These are phyloP conservation scores for Caenorhabditis auriculariae DNA, from an alignment of 2,888 invertebrate species.

Conservation along the genomic window DNA sequence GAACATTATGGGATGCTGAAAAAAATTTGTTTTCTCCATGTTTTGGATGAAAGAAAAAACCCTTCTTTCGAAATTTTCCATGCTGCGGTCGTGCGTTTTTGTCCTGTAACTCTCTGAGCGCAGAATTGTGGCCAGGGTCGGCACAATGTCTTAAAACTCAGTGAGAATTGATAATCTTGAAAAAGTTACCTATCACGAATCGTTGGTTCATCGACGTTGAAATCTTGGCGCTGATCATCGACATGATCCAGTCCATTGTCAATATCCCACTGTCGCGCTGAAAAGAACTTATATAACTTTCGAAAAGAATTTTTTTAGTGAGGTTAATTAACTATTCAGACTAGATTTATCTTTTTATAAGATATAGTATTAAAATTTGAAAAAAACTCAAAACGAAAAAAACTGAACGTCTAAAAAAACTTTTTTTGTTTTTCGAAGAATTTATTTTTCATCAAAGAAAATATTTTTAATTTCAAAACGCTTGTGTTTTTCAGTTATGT, in stretches of 20 bases:
- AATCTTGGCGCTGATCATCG: constrained; percentile 54
- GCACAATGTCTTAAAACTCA: constrained; percentile 34
- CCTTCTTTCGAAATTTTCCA: constrained; percentile 32
- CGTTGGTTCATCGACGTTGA: constrained; percentile 47
- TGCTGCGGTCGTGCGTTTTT: constrained; percentile 19
- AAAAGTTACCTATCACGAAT: constrained; percentile 31
- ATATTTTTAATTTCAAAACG: neutral
- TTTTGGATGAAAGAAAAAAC: constrained; percentile 3
- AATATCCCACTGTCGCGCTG: constrained; percentile 56
- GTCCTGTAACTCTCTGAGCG: constrained; percentile 29
- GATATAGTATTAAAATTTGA: too few species aligned
- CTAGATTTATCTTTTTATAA: too few species aligned
- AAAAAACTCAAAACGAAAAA: neutral
- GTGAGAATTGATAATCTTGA: constrained; percentile 7
- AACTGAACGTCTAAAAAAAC: neutral
- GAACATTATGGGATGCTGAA: constrained; percentile 50
- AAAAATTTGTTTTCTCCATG: constrained; percentile 2
- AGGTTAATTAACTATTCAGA: too few species aligned
- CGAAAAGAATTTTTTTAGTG: too few species aligned
- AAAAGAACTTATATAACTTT: constrained; percentile 4
- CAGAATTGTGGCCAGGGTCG: constrained; percentile 29
- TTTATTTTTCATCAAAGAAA: neutral
- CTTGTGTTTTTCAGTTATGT: constrained; percentile 2
- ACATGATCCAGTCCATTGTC: constrained; percentile 59
- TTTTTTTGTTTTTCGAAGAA: neutral